Evolutionary conservation across 2,113 vertebrate genomes (phyloP).

Genomic region (Hyla sarda): DNA sequence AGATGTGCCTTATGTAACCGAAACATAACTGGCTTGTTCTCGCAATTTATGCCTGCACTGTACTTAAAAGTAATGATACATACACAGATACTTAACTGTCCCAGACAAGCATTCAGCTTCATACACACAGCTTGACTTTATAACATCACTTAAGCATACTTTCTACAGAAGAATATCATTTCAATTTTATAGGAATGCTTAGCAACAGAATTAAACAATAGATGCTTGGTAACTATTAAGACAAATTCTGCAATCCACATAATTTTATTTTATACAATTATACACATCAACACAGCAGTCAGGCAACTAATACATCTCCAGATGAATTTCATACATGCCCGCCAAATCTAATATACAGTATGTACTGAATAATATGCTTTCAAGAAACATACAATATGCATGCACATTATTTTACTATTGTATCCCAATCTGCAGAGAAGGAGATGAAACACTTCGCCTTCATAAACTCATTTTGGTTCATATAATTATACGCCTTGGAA

Average conservation of each 20-base stretch:
- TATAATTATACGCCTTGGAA: conserved; percentile 59
- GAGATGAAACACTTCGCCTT: conserved; percentile 54
- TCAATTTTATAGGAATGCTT: conserved; percentile 24
- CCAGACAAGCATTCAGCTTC: conserved; percentile 18
- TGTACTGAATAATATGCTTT: conserved; percentile 37
- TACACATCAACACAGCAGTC: too few species aligned
- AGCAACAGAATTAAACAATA: not conserved
- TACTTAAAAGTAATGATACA: conserved; percentile 47
- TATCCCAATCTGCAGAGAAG: conserved; percentile 25
- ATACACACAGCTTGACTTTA: conserved; percentile 30
- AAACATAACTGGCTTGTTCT: conserved; percentile 18
- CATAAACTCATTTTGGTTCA: conserved; percentile 59
- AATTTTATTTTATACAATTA: not conserved
- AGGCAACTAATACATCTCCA: too few species aligned
- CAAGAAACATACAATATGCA: conserved; percentile 12
- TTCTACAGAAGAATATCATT: conserved; percentile 29
- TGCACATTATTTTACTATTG: conserved; percentile 50
- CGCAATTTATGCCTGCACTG: not conserved
- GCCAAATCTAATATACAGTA: conserved; percentile 15
- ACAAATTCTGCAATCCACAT: not conserved
- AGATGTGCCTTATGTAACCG: conserved; percentile 45
- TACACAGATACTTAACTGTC: conserved; percentile 20
- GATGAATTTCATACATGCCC: not conserved
- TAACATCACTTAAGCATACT: conserved; percentile 29
- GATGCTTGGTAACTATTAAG: conserved; percentile 23